These are phyloP conservation scores for Neodiprion fabricii DNA, from an alignment of 1,140 invertebrate genomes.

Conservation along the genomic window DNA sequence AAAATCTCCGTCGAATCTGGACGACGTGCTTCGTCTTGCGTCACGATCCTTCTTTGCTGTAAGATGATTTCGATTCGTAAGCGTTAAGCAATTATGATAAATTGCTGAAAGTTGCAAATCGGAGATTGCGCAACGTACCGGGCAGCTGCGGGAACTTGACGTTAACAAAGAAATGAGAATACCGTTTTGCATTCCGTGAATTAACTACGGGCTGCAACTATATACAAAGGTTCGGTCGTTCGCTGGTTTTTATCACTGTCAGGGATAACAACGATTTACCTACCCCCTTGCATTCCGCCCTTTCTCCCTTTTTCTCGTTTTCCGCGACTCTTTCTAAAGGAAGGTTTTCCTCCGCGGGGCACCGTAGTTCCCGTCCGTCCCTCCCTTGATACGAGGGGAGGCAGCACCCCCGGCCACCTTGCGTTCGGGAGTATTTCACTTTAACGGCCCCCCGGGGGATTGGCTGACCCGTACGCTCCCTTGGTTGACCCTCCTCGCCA, in stretches of 20 bases:
- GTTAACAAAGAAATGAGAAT: too few relatives aligned
- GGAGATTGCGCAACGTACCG: too few relatives aligned
- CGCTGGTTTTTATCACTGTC: constrained; percentile 62
- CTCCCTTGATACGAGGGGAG: constrained; percentile 19
- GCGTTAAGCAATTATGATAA: too few relatives aligned
- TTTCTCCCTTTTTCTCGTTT: background rate
- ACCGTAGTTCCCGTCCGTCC: background rate
- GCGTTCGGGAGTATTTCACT: constrained; percentile 63
- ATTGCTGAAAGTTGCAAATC: too few relatives aligned
- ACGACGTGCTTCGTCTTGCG: too few relatives aligned
- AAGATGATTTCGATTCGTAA: too few relatives aligned
- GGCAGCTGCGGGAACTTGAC: too few relatives aligned
- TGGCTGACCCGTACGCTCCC: constrained; percentile 53
- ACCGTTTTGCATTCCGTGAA: constrained; percentile 42
- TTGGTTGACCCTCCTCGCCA: constrained; percentile 46
- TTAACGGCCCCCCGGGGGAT: constrained; percentile 61
- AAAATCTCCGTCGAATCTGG: too few relatives aligned
- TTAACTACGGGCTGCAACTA: constrained; percentile 26
- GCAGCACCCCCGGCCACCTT: constrained; percentile 51
- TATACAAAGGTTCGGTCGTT: constrained; percentile 49
- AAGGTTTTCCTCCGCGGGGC: constrained; percentile 21
- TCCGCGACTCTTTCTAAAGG: constrained; percentile 38
- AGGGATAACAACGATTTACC: constrained; percentile 65
- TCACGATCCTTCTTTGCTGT: too few relatives aligned
- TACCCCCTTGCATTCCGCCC: constrained; percentile 34